phyloP scores from a whole-genome alignment of 2,888 invertebrate species.

The Phyllotreta cruciferae region DNA sequence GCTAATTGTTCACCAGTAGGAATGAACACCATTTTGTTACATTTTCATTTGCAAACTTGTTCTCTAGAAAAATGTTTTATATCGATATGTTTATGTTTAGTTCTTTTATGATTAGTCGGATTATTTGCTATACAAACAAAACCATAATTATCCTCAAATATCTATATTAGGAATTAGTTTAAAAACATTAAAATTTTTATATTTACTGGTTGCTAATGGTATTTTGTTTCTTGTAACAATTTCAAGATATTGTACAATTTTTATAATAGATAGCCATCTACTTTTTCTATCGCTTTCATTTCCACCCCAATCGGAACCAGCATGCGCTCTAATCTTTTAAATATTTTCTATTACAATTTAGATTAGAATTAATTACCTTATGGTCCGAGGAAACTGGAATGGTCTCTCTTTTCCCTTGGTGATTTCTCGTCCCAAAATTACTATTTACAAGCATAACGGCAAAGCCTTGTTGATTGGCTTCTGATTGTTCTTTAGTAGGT shows the following conservation, averaged over 20 bases:
- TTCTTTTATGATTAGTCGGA: constrained; percentile 41
- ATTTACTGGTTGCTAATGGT: constrained; percentile 42
- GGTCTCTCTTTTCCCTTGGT: too few relatives aligned
- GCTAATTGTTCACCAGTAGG: constrained; percentile 58
- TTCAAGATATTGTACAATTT: constrained; percentile 25
- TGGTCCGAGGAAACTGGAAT: too few relatives aligned
- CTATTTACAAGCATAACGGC: too few relatives aligned
- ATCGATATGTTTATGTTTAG: constrained; percentile 51
- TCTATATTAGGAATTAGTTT: constrained; percentile 34
- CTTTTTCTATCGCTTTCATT: constrained; percentile 22
- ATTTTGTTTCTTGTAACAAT: constrained; percentile 45
- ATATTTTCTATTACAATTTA: too few relatives aligned
- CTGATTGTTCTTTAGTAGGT: too few relatives aligned
- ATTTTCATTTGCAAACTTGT: constrained; percentile 39
- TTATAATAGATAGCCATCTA: constrained; percentile 29
- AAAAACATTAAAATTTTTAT: constrained; percentile 42
- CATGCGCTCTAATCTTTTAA: too few relatives aligned
- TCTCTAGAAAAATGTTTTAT: constrained; percentile 41
- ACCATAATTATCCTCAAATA: constrained; percentile 49
- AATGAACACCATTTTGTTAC: constrained; percentile 43
- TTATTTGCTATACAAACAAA: constrained; percentile 48
- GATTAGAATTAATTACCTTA: too few relatives aligned
- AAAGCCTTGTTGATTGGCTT: too few relatives aligned
- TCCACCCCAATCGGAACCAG: constrained; percentile 29
- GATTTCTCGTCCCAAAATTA: too few relatives aligned